Evolutionary conservation across 2,113 vertebrate species (phyloP).

Genomic region (Tautogolabrus adspersus): DNA sequence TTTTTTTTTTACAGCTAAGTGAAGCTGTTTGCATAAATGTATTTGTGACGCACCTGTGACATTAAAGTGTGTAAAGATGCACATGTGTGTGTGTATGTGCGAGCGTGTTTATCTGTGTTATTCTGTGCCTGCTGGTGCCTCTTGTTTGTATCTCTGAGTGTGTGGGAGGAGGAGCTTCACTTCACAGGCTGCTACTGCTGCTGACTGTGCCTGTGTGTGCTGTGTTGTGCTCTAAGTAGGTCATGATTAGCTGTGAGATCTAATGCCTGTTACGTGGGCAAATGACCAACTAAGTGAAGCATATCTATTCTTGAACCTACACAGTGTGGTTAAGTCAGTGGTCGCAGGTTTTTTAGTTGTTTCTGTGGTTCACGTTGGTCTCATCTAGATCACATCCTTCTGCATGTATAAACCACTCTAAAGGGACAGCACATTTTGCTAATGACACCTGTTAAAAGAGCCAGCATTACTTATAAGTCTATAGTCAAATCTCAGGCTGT

Average conservation of each 20-base stretch:
- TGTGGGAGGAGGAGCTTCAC: slow-evolving; percentile 59
- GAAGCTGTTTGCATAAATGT: neutral
- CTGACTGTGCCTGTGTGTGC: slow-evolving; percentile 16
- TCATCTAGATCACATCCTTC: too few relatives aligned
- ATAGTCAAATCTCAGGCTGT: too few relatives aligned
- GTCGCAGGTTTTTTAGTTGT: neutral
- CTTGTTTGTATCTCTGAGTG: slow-evolving; percentile 34
- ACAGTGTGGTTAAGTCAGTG: neutral
- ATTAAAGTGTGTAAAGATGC: neutral
- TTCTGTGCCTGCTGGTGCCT: slow-evolving; percentile 2
- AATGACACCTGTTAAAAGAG: too few relatives aligned
- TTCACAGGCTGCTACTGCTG: slow-evolving; percentile 17
- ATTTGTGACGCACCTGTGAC: neutral
- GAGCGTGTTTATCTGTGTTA: neutral
- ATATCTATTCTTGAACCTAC: neutral
- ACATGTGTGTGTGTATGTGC: neutral
- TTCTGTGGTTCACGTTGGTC: neutral
- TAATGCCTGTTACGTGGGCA: slow-evolving; percentile 27
- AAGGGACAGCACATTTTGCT: neutral
- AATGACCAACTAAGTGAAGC: neutral
- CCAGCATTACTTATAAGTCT: neutral
- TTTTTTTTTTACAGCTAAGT: neutral
- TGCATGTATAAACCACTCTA: too few relatives aligned
- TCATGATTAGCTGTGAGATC: slow-evolving; percentile 71
- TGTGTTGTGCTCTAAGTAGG: slow-evolving; percentile 69